phyloP scores from a whole-genome alignment of 2,113 vertebrate species.

The Meleagris gallopavo region DNA sequence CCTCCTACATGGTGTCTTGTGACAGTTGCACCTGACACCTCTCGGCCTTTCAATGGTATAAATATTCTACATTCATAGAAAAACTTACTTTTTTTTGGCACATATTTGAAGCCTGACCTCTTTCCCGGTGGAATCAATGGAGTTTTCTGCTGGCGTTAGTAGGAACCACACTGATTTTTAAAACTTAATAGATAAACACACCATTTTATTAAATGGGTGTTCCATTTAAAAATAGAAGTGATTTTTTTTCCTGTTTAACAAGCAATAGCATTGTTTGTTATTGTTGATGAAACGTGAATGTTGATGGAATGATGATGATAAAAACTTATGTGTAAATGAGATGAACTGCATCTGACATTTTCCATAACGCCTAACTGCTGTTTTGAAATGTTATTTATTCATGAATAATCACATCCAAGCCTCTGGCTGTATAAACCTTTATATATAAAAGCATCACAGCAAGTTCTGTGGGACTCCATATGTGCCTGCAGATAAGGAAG shows the following conservation, averaged over 20 bases:
- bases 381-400: constrained; percentile 33
- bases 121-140: not conserved
- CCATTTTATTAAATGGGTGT: constrained; percentile 7
- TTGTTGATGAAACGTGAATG: not conserved
- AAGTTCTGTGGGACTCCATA: constrained; percentile 20
- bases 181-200: not conserved
- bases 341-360: constrained; percentile 34
- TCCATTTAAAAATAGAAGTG: not conserved
- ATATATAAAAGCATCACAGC: not conserved
- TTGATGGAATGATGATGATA: not conserved
- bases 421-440: not conserved
- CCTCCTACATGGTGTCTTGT: not conserved
- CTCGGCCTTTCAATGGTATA: not conserved
- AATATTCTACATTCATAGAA: not conserved
- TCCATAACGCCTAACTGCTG: not conserved
- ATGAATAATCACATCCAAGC: constrained; percentile 36
- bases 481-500: constrained; percentile 45
- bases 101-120: not conserved
- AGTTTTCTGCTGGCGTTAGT: not conserved
- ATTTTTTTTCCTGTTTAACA: not conserved
- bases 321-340: not conserved
- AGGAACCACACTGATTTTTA: not conserved
- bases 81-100: not conserved
- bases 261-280: not conserved
- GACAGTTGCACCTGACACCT: not conserved